Evolutionary conservation across 2,113 vertebrate species (phyloP), one percentile per base, ranked within the genome.

Genomic region (Craseonycteris thonglongyai): DNA sequence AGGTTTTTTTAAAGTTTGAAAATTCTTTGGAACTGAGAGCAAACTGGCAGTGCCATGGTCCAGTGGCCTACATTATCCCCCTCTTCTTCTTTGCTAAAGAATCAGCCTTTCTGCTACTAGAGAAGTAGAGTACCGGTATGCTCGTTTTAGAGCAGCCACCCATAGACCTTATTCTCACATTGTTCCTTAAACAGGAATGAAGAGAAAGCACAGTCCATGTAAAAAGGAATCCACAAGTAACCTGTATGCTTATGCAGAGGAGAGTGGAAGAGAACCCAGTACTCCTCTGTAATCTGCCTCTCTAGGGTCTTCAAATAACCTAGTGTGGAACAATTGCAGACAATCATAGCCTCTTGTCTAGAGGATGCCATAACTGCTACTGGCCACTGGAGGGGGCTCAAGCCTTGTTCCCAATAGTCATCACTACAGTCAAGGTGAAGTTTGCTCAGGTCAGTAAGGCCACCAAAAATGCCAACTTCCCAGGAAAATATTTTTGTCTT

Each of bases 311-410:
- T 30, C 51, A 24, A 0, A 51, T 15, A 86, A 40, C 16, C 47
- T 40, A 35, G 16, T 0, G 3, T 14, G 38, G 24, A 45, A 24
- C 14, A 38, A 14, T 33, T 1, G 5, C 35, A 33, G n/a, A 22
- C 42, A 58, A 8, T 38, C 16, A 0, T 10, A 58, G 94, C 51
- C 33, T 47, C 63, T 21, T 15, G 4, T 69, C 49, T 81, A 75
- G n/a, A 45, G 65, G 2, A n/a, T 75, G 81, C 59, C 54, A 5
- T 95, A 78, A 63, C 84, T 4, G 1, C 0, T 42, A 56, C 15
- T 84, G 83, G 76, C 94, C 97, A 93, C 94, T 95, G 30, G 96
- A 93, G 87, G 95, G 95, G 12, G 56, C 95, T 72, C 42, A 2
- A 95, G 95, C 82, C 88, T 42, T 85, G 74, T 72, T 86, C 75